phyloP scores from a whole-genome alignment of 2,797 vertebrate species.

The Gymnothorax reevesii region DNA sequence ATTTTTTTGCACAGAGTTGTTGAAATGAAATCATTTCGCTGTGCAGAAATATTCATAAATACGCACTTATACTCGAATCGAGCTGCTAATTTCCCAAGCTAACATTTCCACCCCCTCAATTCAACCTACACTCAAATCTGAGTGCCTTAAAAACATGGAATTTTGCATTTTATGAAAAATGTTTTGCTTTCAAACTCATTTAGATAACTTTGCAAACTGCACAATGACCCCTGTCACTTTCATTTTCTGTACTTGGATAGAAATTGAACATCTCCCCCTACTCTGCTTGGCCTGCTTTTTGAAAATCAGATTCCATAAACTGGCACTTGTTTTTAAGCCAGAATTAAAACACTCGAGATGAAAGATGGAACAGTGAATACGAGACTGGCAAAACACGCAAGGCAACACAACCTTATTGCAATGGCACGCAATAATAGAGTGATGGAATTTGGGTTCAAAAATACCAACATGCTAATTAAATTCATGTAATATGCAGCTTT shows the following conservation, averaged over 20 bases:
- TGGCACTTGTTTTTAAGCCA: background rate
- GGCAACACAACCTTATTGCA: constrained; percentile 70
- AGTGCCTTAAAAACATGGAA: constrained; percentile 17
- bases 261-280: constrained; percentile 12
- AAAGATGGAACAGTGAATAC: constrained; percentile 14
- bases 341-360: constrained; percentile 16
- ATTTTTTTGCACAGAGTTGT: background rate
- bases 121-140: constrained; percentile 17
- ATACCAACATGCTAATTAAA: constrained; percentile 81
- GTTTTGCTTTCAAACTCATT: constrained; percentile 20
- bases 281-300: constrained; percentile 19
- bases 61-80: background rate
- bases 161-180: constrained; percentile 33
- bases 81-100: background rate
- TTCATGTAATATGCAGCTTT: constrained; percentile 78
- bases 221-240: constrained; percentile 10
- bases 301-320: constrained; percentile 13
- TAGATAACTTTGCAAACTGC: constrained; percentile 12
- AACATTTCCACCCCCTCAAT: background rate
- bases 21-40: constrained; percentile 14
- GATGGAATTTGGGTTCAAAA: constrained; percentile 80
- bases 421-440: constrained; percentile 75
- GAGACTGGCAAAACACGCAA: constrained; percentile 45
- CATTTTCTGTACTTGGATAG: constrained; percentile 18
- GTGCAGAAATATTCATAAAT: constrained; percentile 14